phyloP scores from a whole-genome alignment of 2,797 vertebrate species.

The Anguilla marmorata region DNA sequence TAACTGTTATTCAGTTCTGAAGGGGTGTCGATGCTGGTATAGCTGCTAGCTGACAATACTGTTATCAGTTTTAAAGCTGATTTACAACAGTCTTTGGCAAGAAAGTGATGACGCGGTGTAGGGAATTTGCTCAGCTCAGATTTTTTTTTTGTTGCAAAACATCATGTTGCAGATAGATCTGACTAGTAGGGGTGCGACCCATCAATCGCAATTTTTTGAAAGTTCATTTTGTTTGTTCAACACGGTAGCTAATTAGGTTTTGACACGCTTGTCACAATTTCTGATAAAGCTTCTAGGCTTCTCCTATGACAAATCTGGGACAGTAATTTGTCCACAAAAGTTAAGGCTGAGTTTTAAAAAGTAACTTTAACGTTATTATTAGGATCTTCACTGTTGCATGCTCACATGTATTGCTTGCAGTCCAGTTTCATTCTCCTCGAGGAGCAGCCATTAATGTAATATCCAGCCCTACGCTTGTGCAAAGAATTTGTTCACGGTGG shows the following conservation, averaged over 20 bases:
- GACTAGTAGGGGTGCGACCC: background rate
- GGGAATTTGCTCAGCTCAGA: background rate
- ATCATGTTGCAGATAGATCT: background rate
- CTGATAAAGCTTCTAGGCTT: no score
- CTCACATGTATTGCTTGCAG: background rate
- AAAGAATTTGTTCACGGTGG: background rate
- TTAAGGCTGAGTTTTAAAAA: conserved; percentile 51
- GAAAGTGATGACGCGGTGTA: background rate
- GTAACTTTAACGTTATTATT: background rate
- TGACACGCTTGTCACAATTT: background rate
- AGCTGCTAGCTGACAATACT: background rate
- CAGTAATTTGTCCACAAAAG: conserved; percentile 33
- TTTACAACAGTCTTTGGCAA: background rate
- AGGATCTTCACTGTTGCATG: background rate
- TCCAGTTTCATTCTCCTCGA: conserved; percentile 10
- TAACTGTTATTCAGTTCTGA: conserved; percentile 48
- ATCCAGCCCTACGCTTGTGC: background rate
- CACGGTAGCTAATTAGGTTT: background rate
- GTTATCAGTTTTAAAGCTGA: background rate
- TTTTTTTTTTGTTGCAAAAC: background rate
- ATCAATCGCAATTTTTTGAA: conserved; percentile 17
- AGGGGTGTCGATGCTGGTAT: background rate
- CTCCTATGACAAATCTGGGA: conserved; percentile 26
- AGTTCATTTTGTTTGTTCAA: background rate
- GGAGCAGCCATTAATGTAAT: background rate